phyloP scores from a whole-genome alignment of 2,888 invertebrate species.

The Octonoba sinensis region DNA sequence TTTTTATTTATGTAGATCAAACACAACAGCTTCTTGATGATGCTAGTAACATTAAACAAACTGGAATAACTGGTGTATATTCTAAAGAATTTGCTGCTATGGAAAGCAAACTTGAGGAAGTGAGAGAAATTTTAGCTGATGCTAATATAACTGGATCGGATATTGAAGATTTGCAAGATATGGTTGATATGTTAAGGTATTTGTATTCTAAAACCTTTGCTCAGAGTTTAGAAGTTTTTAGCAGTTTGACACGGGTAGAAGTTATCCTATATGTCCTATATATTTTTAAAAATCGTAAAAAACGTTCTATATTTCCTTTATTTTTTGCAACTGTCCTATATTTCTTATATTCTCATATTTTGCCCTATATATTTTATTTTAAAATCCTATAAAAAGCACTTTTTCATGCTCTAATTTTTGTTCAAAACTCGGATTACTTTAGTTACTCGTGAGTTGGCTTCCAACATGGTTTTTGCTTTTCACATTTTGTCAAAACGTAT shows the following conservation, averaged over 20 bases:
- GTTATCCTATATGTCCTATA: too few species aligned
- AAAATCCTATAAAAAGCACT: too few species aligned
- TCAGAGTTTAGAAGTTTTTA: too few species aligned
- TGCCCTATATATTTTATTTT: background rate
- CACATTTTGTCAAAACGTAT: too few species aligned
- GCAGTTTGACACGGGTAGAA: too few species aligned
- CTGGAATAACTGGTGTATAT: constrained; percentile 96
- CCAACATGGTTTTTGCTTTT: too few species aligned
- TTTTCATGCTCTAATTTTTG: too few species aligned
- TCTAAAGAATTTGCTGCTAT: constrained; percentile 94
- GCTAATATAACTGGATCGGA: constrained; percentile 78
- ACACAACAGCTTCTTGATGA: constrained; percentile 85
- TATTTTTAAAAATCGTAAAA: too few species aligned
- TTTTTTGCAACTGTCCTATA: too few species aligned
- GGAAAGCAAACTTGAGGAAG: constrained; percentile 85
- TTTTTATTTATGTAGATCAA: constrained; percentile 73
- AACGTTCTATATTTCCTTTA: too few species aligned
- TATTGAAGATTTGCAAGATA: constrained; percentile 72
- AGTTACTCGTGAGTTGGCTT: too few species aligned
- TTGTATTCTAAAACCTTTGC: background rate
- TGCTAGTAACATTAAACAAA: constrained; percentile 92
- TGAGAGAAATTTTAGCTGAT: constrained; percentile 84
- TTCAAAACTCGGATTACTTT: too few species aligned
- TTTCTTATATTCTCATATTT: background rate
- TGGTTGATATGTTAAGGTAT: constrained; percentile 74